These are phyloP conservation scores for Leptopilina myrica DNA, from an alignment of 2,888 invertebrate species.

Conservation along the genomic window DNA sequence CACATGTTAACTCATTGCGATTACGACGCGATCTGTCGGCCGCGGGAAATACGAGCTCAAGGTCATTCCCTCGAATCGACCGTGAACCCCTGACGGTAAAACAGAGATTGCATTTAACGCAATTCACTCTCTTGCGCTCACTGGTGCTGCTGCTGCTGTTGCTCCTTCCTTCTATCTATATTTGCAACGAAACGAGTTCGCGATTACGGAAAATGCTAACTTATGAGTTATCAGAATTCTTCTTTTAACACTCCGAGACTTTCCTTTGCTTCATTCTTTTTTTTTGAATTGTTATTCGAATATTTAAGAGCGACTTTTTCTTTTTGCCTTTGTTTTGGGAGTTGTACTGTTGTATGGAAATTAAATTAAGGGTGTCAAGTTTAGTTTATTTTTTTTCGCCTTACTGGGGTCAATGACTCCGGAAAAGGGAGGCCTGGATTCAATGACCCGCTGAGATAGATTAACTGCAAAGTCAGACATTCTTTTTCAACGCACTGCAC, in stretches of 20 bases:
- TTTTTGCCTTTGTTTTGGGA: no score
- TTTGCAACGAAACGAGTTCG: conserved; percentile 25
- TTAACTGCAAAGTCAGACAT: conserved; percentile 22
- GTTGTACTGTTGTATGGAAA: not conserved
- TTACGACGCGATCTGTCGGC: conserved; percentile 75
- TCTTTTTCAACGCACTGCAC: conserved; percentile 34
- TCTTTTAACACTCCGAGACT: not conserved
- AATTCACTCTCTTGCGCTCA: conserved; percentile 47
- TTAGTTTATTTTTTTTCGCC: conserved; percentile 2
- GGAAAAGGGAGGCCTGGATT: conserved; percentile 40
- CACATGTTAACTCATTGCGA: conserved; percentile 73
- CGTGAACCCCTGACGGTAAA: conserved; percentile 69
- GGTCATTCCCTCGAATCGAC: conserved; percentile 66
- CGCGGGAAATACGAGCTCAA: conserved; percentile 73
- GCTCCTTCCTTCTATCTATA: conserved; percentile 36
- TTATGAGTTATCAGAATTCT: conserved; percentile 5
- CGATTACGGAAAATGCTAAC: conserved; percentile 36
- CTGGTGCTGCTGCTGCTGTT: not conserved
- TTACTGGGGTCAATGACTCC: conserved; percentile 35
- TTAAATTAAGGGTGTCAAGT: conserved; percentile 15
- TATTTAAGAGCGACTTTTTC: no score
- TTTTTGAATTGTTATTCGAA: not conserved
- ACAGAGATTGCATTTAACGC: conserved; percentile 61
- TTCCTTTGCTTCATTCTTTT: not conserved
- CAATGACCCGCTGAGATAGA: conserved; percentile 41